phyloP scores from a whole-genome alignment of 2,888 invertebrate species.

The Pollenia angustigena region DNA sequence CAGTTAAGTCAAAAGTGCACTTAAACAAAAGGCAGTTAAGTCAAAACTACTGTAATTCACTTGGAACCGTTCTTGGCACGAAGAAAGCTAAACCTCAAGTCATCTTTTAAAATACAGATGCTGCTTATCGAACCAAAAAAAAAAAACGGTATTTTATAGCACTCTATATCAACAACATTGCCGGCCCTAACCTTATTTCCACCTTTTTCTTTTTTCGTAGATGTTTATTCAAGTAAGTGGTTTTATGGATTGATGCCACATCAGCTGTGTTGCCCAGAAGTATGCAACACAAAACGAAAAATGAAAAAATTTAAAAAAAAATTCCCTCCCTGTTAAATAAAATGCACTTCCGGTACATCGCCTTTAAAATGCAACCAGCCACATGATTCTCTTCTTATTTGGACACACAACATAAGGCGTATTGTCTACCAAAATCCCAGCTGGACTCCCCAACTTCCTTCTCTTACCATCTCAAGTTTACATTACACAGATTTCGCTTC shows the following conservation, averaged over 20 bases:
- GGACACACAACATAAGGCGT: constrained; percentile 20
- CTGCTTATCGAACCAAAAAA: no score
- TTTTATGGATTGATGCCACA: constrained; percentile 51
- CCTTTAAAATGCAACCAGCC: constrained; percentile 57
- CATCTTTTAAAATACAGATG: no score
- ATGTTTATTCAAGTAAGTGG: constrained; percentile 58
- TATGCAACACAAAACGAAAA: constrained; percentile 6
- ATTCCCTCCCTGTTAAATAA: constrained; percentile 59
- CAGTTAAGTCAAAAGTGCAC: no score
- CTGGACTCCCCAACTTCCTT: not conserved
- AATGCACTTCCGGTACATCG: constrained; percentile 71
- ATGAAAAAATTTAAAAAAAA: not conserved
- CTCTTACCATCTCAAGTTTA: not conserved
- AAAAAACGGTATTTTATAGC: not conserved
- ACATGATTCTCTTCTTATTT: constrained; percentile 11
- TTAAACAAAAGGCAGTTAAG: no score
- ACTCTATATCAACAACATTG: not conserved
- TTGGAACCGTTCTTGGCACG: no score
- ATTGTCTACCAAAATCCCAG: constrained; percentile 17
- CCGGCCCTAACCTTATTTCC: not conserved
- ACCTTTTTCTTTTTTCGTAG: not conserved
- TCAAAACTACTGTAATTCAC: no score
- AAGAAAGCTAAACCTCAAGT: no score
- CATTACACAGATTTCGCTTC: constrained; percentile 37
- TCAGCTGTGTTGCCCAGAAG: constrained; percentile 21